Percentiles rank a stretch among this genome's conserved stretches.
Conservation (phyloP, 2,113 vertebrate species). For the Polyodon spathula region DNA sequence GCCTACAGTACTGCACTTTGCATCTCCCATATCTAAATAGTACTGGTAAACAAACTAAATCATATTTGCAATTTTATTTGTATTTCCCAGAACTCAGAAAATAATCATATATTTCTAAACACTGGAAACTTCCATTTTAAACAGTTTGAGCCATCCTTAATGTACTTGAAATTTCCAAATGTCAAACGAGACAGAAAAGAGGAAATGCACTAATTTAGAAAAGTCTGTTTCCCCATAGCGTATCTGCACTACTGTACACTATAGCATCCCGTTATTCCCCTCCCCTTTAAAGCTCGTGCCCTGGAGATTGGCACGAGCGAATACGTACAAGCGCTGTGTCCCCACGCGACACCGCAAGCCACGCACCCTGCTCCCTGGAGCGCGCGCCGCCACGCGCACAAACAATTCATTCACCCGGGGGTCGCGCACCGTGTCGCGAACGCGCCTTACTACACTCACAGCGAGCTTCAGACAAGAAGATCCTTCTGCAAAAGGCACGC, state of each 20-base stretch:
- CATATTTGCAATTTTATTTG: too few species aligned
- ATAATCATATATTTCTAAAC: too few species aligned
- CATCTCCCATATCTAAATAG: too few species aligned
- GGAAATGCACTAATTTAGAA: slow-evolving; percentile 1
- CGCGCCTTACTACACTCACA: slow-evolving; percentile 42
- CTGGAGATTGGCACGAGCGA: slow-evolving; percentile 20
- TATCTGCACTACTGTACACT: background rate
- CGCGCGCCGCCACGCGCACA: slow-evolving; percentile 25
- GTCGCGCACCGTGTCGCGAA: slow-evolving; percentile 33
- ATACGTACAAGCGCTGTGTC: slow-evolving; percentile 21
- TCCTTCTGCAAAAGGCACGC: slow-evolving; percentile 13
- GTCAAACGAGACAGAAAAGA: background rate
- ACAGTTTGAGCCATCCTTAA: too few species aligned
- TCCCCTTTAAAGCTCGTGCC: slow-evolving; percentile 25
- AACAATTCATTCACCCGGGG: slow-evolving; percentile 39
- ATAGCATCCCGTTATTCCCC: slow-evolving; percentile 1
- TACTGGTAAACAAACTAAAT: too few species aligned
- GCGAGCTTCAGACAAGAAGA: slow-evolving; percentile 14
- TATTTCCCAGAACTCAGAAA: slow-evolving; percentile 14
- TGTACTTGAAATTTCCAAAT: too few species aligned
- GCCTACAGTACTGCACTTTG: too few species aligned
- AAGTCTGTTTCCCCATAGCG: background rate
- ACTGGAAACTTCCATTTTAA: too few species aligned
- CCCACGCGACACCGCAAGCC: slow-evolving; percentile 32
- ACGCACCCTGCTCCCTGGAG: slow-evolving; percentile 28